Base-by-base conservation (phyloP, 2,113 vertebrate genomes). In the Pleuronectes platessa region DNA sequence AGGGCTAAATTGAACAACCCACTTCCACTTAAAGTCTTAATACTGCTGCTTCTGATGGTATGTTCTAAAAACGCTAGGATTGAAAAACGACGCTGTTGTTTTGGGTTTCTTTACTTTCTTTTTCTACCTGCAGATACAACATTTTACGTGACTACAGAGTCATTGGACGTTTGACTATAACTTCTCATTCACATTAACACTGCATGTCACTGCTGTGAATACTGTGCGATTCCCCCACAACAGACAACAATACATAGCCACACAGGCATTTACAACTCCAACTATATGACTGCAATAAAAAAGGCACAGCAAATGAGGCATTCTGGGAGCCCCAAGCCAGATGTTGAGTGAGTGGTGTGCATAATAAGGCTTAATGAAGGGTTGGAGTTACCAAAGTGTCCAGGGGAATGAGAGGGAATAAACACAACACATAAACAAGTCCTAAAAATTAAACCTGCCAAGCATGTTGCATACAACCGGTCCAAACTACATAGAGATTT, bases 231-330 rank as follows among this genome's bases (percentile, higher is more conserved):
- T 82, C 76, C 51, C 68, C 81, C 72, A 67, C 75, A 89, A 85
- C 86, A 87, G 71, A 90, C 85, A 89, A 93, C 91, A 93, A 93
- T 92, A 74, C 90, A 85, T 79, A 86, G 75, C 88, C 90, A 91
- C 93, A 90, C 92, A 92, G 92, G 86, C 93, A 94, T 95, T 95
- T 94, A 95, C 92, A 91, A 80, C 94, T 92, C 85, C 71, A 87
- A 88, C 91, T 94, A 94, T 95, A 94, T 93, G 90, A 90, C 92
- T 78, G 92, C 89, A 93, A 92, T 95, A 95, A 95, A 56, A 95
- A 92, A 82, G 76, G 76, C 91, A 85, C 53, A 14, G 92, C 90
- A 94, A 94, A 94, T 91, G 88, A 94, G 92, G 84, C 89, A 89
- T 90, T 93, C 88, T 83, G 86, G 71, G 85, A 90, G 90, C 89